These are phyloP conservation scores for Trissolcus basalis DNA, from an alignment of 1,140 invertebrate species.

Conservation along the genomic window DNA sequence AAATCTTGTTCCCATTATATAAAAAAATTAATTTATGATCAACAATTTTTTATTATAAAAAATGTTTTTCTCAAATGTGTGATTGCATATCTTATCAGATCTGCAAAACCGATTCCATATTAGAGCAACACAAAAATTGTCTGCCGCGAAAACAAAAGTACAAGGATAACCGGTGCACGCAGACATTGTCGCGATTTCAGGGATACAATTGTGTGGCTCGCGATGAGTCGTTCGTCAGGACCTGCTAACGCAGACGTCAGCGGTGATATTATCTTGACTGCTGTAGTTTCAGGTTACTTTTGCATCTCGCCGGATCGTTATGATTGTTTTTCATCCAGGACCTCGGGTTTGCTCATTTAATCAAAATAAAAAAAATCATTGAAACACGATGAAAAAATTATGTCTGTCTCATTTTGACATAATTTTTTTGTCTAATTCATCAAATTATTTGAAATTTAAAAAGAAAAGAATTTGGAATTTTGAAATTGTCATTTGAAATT, in stretches of 20 bases:
- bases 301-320: conserved; percentile 62
- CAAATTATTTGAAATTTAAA: too few species aligned
- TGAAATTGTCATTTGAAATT: too few species aligned
- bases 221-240: conserved; percentile 43
- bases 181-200: conserved; percentile 31
- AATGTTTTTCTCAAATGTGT: too few species aligned
- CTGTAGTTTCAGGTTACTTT: conserved; percentile 69
- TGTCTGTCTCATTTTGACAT: too few species aligned
- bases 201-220: conserved; percentile 43
- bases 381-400: not conserved
- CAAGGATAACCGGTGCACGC: conserved; percentile 58
- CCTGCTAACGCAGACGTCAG: conserved; percentile 72
- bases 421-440: too few species aligned
- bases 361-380: not conserved
- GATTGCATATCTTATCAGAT: conserved; percentile 10
- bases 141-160: conserved; percentile 32
- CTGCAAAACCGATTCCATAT: conserved; percentile 5
- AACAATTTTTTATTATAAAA: too few species aligned
- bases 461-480: too few species aligned
- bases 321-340: conserved; percentile 62
- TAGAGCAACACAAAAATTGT: conserved; percentile 32
- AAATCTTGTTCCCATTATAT: too few species aligned
- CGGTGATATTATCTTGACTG: conserved; percentile 65
- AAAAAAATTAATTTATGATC: too few species aligned
- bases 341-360: conserved; percentile 55